Evolutionary conservation across 2,888 invertebrate species (phyloP), one percentile per base, ranked within the genome.

Genomic region (Leptinotarsa tumamoca): DNA sequence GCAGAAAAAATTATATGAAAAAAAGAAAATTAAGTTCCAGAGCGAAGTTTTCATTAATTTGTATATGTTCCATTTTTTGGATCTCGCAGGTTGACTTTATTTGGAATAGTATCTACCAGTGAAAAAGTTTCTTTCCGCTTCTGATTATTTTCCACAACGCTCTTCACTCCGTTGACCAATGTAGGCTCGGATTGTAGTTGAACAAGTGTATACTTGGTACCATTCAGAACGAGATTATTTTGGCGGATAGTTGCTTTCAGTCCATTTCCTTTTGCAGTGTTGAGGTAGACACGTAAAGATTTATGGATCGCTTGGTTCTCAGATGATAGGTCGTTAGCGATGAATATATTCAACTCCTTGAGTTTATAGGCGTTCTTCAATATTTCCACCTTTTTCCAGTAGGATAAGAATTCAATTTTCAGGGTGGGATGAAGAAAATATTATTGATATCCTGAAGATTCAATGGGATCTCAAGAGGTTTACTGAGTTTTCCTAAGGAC

Each of bases 341-440:
- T 10, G 50, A 67, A 67, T 67, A 50, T 43, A 49, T 67, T 49
- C 2, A 14, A 67, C 1, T 49, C 21, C 14, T 18, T 67, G 67
- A 67, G 18, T n/a, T 50, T 67, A 49, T 18, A 49, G 21, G 67
- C 18, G 18, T 67, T 49, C 1, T 21, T 67, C 67, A 67, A 7
- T 50, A 67, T 15, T 50, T 67, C 23, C 17, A 67, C 4, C 15
- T 67, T 50, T 18, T 17, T 51, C 51, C 21, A 67, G 23, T 67
- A 23, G 4, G 51, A n/a, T 18, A 67, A 14, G 4, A 67, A 67
- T 67, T 67, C 67, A 21, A 67, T 18, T 49, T 67, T 67, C 67
- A 67, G 7, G 14, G 27, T 27, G 33, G 15, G 15, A 49, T 27
- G 51, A 67, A 67, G 7, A 50, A 67, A 18, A 33, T 67, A 67